Evolutionary conservation across 1,140 invertebrate species (phyloP).

Genomic region (Steinernema khuongi): DNA sequence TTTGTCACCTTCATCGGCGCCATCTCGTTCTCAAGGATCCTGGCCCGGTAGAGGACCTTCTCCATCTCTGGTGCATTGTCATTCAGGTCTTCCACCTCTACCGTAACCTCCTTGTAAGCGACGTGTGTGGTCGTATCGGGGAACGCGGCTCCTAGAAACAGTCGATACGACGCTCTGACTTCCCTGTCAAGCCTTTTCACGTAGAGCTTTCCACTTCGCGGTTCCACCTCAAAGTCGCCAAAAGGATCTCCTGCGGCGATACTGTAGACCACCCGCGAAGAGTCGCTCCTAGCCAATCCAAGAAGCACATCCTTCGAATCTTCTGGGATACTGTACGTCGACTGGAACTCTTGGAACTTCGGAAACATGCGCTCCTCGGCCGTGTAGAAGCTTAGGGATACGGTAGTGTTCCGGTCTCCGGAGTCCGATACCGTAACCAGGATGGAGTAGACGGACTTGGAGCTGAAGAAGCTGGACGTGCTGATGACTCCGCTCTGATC

Average conservation of each 20-base stretch:
- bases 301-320: conserved; percentile 63
- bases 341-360: conserved; percentile 62
- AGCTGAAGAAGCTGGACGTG: conserved; percentile 53
- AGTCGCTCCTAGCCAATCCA: neutral
- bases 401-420: conserved; percentile 61
- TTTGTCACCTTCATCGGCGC: conserved; percentile 72
- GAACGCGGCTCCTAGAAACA: conserved; percentile 86
- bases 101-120: conserved; percentile 65
- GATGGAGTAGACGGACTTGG: conserved; percentile 41
- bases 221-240: conserved; percentile 75
- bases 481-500: conserved; percentile 75
- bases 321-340: conserved; percentile 66
- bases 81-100: conserved; percentile 70
- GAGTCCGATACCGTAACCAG: conserved; percentile 61
- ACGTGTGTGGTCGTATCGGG: conserved; percentile 69
- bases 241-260: conserved; percentile 86
- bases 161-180: conserved; percentile 74
- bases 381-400: conserved; percentile 66
- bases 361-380: conserved; percentile 61
- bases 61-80: conserved; percentile 81
- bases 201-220: conserved; percentile 75
- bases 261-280: conserved; percentile 63
- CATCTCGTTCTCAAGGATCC: conserved; percentile 76
- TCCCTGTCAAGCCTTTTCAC: conserved; percentile 75
- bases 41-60: conserved; percentile 73